Percentiles rank a stretch among this genome's conserved stretches.
phyloP scores from a whole-genome alignment of 2,113 vertebrate species.

The Ciconia maguari region DNA sequence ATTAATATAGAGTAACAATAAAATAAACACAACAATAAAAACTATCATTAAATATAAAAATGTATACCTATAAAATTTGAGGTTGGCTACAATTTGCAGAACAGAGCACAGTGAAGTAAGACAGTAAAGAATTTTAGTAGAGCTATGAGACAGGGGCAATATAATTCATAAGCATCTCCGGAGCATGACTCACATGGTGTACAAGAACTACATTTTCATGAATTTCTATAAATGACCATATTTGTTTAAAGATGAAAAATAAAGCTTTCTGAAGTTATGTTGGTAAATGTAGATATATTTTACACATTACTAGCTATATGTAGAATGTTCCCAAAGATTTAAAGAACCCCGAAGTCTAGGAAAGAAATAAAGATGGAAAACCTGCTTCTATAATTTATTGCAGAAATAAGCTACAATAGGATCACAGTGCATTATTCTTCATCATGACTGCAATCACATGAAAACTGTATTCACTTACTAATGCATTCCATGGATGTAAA shows the following conservation, averaged over 20 bases:
- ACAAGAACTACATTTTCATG: background rate
- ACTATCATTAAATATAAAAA: background rate
- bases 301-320: background rate
- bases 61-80: background rate
- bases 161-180: slow-evolving; percentile 21
- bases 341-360: background rate
- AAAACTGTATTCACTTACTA: background rate
- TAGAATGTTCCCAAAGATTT: background rate
- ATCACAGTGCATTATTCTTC: background rate
- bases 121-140: slow-evolving; percentile 21
- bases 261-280: background rate
- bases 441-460: background rate
- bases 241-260: slow-evolving; percentile 3
- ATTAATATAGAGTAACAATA: slow-evolving; percentile 7
- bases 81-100: background rate
- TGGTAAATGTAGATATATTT: background rate
- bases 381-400: background rate
- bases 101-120: background rate
- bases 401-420: background rate
- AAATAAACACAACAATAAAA: slow-evolving; percentile 37
- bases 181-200: background rate
- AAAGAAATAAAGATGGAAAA: background rate
- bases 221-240: background rate
- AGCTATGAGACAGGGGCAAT: background rate
- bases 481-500: background rate